These are phyloP conservation scores for Macquaria ambigua DNA, from an alignment of 2,113 vertebrate genomes.

Conservation along the genomic window DNA sequence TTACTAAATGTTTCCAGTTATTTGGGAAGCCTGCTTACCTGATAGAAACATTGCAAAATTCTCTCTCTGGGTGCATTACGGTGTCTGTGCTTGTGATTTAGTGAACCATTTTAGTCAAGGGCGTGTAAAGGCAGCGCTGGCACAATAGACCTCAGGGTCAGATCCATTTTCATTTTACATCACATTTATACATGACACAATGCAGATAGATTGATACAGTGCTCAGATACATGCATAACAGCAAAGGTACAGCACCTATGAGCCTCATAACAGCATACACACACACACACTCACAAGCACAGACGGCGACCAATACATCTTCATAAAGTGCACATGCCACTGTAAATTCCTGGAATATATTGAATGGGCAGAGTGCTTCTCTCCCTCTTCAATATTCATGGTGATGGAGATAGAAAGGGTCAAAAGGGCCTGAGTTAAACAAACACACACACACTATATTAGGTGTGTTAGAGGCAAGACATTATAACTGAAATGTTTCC, in stretches of 20 bases:
- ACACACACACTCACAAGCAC: constrained; percentile 1
- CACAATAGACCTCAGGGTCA: constrained; percentile 66
- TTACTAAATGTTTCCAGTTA: background rate
- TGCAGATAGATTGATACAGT: constrained; percentile 64
- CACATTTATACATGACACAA: constrained; percentile 47
- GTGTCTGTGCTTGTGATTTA: constrained; percentile 52
- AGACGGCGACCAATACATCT: constrained; percentile 56
- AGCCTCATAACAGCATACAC: constrained; percentile 31
- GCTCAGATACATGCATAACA: constrained; percentile 55
- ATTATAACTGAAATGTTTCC: constrained; percentile 9
- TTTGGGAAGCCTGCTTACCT: background rate
- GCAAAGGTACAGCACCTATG: constrained; percentile 37
- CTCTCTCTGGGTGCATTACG: background rate
- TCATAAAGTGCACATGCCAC: constrained; percentile 65
- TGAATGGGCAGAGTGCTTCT: constrained; percentile 59
- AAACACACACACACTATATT: constrained; percentile 16
- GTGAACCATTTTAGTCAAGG: constrained; percentile 52
- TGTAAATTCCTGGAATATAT: constrained; percentile 60
- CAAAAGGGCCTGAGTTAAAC: constrained; percentile 21
- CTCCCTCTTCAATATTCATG: constrained; percentile 63
- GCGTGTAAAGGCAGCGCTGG: constrained; percentile 35
- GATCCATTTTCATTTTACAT: constrained; percentile 70
- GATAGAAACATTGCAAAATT: background rate
- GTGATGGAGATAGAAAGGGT: constrained; percentile 41
- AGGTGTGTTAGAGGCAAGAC: background rate